Evolutionary conservation across 2,797 vertebrate species (phyloP), one percentile per base, ranked within the genome.

Genomic region (Anguilla anguilla): DNA sequence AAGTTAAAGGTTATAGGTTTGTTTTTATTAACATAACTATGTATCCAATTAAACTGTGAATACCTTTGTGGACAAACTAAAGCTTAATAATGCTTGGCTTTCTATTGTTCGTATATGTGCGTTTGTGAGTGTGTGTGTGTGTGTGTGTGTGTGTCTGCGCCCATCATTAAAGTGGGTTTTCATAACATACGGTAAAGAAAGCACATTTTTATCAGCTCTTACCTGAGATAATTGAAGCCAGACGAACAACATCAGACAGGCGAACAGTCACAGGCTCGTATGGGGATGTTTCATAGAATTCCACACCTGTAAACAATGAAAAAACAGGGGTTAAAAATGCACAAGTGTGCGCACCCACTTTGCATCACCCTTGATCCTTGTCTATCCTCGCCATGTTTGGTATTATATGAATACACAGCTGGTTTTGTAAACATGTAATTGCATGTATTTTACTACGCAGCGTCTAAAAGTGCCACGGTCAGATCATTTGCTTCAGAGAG

Each of bases 181-280:
- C 28, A 31, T 22, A n/a, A 55, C 31, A 39, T 17, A 11, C 1
- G 31, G 39, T 13, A 81, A 53, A 64, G 46, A 51, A 46, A 17
- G 19, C 83, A 35, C 11, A 10, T 39, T 57, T 51, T 51, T 57
- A 11, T 11, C 28, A 9, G 51, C 55, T 84, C 49, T 89, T 95
- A 99, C 98, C 98, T 97, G 98, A 99, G 94, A 97, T 98, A 94
- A 99, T 99, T 85, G 98, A 98, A 90, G 98, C 98, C 64, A 98
- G 95, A 85, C 98, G 97, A 92, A 97, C 97, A 81, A 96, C 97
- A 88, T 99, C 97, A 0, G 97, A 97, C 89, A 97, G 97, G 55
- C 96, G 97, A 72, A 97, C 96, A 72, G 96, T 96, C 86, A 97
- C 96, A 0, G 97, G 98, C 93, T 99, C 98, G 0, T 99, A 99